A percentile compares a stretch with the other conserved stretches of the same genome.
Evolutionary conservation across 2,797 vertebrate genomes (phyloP).

Genomic region (Amphiprion clarkii): DNA sequence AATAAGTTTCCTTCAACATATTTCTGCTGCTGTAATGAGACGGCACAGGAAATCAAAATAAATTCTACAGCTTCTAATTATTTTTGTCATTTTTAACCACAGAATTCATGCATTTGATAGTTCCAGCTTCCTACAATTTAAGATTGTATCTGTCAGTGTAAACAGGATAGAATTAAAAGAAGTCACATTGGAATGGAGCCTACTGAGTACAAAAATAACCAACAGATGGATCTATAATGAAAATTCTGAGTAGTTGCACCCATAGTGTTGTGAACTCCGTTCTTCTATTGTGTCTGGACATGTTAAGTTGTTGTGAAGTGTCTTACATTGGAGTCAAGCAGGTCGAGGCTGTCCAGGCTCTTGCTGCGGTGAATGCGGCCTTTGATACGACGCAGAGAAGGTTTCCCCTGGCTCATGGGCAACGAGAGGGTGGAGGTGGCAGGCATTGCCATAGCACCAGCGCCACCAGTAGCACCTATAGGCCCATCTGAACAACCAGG

Average conservation of each 20-base stretch:
- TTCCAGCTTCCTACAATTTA: not conserved
- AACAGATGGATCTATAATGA: not conserved
- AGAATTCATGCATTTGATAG: no score
- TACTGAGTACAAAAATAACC: not conserved
- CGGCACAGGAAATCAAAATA: no score
- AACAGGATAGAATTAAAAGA: not conserved
- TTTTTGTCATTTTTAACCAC: no score
- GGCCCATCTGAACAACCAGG: slow-evolving; percentile 67
- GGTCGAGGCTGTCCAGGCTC: slow-evolving; percentile 94
- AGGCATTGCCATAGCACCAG: slow-evolving; percentile 79
- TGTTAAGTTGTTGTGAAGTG: slow-evolving; percentile 1
- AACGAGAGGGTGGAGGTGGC: slow-evolving; percentile 82
- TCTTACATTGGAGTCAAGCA: slow-evolving; percentile 94
- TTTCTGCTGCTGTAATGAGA: no score
- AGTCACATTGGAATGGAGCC: not conserved
- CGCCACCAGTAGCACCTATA: slow-evolving; percentile 74
- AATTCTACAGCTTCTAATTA: no score
- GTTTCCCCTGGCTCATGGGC: slow-evolving; percentile 92
- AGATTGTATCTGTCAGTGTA: no score
- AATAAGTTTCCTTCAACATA: no score
- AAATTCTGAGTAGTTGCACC: not conserved
- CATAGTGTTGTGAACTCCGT: not conserved
- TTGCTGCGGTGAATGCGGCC: slow-evolving; percentile 96
- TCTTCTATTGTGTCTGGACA: not conserved
- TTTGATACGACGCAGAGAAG: slow-evolving; percentile 95